These are phyloP conservation scores for Eonycteris spelaea DNA, from an alignment of 2,113 vertebrate genomes.

Conservation along the genomic window DNA sequence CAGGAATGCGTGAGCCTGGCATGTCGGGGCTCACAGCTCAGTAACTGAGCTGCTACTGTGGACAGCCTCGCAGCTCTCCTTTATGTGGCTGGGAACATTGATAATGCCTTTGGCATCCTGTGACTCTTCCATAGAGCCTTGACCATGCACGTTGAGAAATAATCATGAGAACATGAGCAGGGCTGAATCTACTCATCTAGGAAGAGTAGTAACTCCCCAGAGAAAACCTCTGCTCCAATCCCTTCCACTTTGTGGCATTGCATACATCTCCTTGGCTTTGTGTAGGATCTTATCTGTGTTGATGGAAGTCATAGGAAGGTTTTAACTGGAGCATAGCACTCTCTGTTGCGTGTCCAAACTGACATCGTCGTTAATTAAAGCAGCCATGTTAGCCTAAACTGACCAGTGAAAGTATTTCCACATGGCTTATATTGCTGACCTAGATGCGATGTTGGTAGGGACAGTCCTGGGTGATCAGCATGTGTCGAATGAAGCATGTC, in stretches of 20 bases:
- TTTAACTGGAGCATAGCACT: neutral
- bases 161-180: neutral
- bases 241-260: neutral
- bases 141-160: neutral
- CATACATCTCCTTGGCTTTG: neutral
- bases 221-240: neutral
- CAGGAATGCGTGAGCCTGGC: neutral
- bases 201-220: neutral
- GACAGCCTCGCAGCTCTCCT: neutral
- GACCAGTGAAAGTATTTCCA: neutral
- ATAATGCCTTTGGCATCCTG: neutral
- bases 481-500: neutral
- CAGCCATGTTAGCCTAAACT: neutral
- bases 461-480: neutral
- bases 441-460: neutral
- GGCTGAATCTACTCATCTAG: neutral
- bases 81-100: neutral
- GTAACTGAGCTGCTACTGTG: neutral
- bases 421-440: neutral
- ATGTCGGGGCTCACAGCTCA: neutral
- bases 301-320: neutral
- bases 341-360: constrained; percentile 9
- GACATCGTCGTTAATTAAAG: neutral
- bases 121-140: neutral
- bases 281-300: neutral